Conservation (phyloP, 2,797 vertebrate species). For the Staurois parvus region DNA sequence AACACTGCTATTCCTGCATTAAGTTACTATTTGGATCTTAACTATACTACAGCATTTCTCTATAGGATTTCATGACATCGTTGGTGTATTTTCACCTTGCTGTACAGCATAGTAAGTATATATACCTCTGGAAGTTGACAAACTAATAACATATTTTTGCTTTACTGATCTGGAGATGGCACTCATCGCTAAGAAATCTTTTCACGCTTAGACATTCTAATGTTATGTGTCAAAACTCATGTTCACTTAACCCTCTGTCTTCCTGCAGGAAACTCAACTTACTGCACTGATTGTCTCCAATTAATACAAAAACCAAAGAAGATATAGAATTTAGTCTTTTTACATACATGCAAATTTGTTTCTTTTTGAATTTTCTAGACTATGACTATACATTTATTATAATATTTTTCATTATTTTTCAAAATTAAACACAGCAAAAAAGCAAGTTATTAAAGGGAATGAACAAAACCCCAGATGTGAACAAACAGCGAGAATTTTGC, state of each 20-base stretch:
- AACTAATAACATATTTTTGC: not conserved
- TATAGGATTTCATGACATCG: not conserved
- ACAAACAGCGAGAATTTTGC: not conserved
- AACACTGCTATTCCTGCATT: constrained; percentile 4
- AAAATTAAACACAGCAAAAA: not conserved
- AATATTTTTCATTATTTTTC: no score
- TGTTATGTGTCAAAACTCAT: not conserved
- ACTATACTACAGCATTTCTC: not conserved
- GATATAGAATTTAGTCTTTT: not conserved
- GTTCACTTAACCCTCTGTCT: constrained; percentile 23
- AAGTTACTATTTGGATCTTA: constrained; percentile 11
- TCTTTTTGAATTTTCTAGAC: not conserved
- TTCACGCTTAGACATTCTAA: not conserved
- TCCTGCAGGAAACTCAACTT: not conserved
- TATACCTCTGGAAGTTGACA: not conserved
- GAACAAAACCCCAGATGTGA: no score
- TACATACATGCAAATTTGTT: not conserved
- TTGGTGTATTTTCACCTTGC: not conserved
- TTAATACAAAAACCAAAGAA: not conserved
- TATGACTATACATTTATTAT: not conserved
- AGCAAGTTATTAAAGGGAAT: no score
- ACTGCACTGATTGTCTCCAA: not conserved
- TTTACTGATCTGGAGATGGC: not conserved
- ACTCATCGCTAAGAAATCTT: not conserved
- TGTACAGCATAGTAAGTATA: not conserved